Conservation (phyloP, 2,113 vertebrate genomes). For the Dipodomys stephensi region DNA sequence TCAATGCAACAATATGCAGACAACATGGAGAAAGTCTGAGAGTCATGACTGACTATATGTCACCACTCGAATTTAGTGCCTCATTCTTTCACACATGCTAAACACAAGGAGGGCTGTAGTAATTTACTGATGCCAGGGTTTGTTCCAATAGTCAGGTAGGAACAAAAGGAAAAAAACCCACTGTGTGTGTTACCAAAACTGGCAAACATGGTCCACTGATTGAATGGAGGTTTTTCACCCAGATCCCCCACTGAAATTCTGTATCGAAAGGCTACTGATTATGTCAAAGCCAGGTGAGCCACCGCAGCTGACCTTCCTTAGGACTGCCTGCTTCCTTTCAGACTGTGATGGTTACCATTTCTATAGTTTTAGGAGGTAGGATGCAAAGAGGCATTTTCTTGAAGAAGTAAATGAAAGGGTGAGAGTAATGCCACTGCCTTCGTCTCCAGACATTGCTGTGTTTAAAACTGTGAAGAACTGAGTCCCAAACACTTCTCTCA, state of each 20-base stretch:
- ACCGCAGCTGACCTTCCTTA: background rate
- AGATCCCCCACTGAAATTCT: background rate
- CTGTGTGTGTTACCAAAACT: background rate
- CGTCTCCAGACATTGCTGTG: background rate
- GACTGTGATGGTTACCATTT: background rate
- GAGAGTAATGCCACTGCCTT: background rate
- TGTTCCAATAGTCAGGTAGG: background rate
- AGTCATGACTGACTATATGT: background rate
- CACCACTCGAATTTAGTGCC: background rate
- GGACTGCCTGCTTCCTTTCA: background rate
- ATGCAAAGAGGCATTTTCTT: background rate
- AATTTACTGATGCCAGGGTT: background rate
- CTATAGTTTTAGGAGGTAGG: background rate
- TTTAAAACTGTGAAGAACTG: background rate
- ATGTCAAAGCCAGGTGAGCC: background rate
- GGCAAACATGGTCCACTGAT: background rate
- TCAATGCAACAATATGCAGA: fast-evolving
- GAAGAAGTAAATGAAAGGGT: background rate
- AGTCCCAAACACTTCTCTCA: background rate
- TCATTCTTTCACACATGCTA: background rate
- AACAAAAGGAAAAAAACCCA: background rate
- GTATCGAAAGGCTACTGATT: background rate
- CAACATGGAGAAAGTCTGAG: background rate
- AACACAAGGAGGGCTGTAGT: background rate
- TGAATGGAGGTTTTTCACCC: background rate